These are phyloP conservation scores for Diogma glabrata DNA, from an alignment of 2,888 invertebrate genomes.

Conservation along the genomic window DNA sequence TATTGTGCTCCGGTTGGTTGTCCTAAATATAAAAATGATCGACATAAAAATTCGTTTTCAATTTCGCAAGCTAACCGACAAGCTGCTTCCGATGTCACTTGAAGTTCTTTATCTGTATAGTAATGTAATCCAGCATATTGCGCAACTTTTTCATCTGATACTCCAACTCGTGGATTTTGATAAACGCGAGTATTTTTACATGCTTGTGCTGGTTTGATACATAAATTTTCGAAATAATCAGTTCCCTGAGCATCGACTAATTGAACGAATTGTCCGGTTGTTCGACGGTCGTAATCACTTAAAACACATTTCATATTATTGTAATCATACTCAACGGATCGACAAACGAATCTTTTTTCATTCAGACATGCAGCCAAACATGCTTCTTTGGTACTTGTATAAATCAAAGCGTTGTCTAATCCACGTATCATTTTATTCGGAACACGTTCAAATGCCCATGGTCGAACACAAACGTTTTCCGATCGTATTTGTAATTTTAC, in stretches of 20 bases:
- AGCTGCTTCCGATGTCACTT: constrained; percentile 80
- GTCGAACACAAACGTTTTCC: constrained; percentile 81
- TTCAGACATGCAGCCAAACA: constrained; percentile 86
- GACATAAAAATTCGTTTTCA: constrained; percentile 84
- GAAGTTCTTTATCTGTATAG: constrained; percentile 85
- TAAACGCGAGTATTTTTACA: constrained; percentile 74
- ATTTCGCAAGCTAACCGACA: constrained; percentile 84
- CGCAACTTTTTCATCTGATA: constrained; percentile 82
- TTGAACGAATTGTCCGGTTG: constrained; percentile 79
- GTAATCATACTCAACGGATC: constrained; percentile 89
- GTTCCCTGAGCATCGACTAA: constrained; percentile 69
- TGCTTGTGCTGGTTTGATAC: constrained; percentile 76
- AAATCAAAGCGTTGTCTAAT: constrained; percentile 82
- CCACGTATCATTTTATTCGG: constrained; percentile 87
- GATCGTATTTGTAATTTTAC: constrained; percentile 76
- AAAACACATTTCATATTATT: constrained; percentile 83
- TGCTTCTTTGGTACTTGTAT: constrained; percentile 88
- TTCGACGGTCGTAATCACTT: constrained; percentile 79
- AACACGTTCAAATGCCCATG: constrained; percentile 88
- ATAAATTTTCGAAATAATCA: constrained; percentile 83
- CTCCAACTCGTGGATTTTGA: constrained; percentile 73
- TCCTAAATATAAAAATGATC: constrained; percentile 64
- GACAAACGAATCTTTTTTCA: constrained; percentile 84
- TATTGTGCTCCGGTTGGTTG: constrained; percentile 60
- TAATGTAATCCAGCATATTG: constrained; percentile 87